Conservation (phyloP, 2,888 invertebrate genomes). For the Parthenolecanium corni region DNA sequence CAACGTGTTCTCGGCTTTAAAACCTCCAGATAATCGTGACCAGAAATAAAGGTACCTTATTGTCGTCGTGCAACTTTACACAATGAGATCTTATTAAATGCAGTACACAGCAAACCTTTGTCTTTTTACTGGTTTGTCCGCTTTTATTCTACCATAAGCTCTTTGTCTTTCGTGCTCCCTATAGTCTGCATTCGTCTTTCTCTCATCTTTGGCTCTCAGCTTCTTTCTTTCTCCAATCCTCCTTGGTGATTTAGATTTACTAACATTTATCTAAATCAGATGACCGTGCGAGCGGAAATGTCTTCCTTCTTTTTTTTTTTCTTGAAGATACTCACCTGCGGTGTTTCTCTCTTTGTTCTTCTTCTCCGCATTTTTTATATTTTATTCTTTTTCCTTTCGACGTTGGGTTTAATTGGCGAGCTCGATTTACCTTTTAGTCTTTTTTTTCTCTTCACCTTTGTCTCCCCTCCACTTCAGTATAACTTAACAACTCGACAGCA, state of each 20-base stretch:
- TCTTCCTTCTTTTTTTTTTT: not conserved
- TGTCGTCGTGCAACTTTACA: constrained; percentile 19
- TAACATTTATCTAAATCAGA: not conserved
- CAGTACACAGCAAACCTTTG: not conserved
- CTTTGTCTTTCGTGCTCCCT: not conserved
- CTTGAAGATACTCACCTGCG: too few species aligned
- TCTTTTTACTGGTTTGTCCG: constrained; percentile 18
- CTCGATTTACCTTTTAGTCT: too few species aligned
- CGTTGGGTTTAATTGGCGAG: too few species aligned
- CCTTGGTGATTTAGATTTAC: not conserved
- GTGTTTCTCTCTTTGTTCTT: too few species aligned
- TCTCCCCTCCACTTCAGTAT: too few species aligned
- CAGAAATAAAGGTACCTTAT: constrained; percentile 22
- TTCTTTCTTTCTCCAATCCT: not conserved
- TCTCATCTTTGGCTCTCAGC: too few species aligned
- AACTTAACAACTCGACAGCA: too few species aligned
- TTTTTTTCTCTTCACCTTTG: too few species aligned
- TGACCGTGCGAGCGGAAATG: not conserved
- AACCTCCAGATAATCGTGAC: constrained; percentile 13
- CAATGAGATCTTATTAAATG: constrained; percentile 16
- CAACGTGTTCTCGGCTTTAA: not conserved
- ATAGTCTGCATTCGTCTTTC: not conserved
- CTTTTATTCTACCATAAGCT: not conserved
- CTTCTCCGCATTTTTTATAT: too few species aligned
- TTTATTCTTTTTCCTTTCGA: too few species aligned